Evolutionary conservation across 92 coral and sea anemone genomes (phyloP), one percentile per base, ranked within the genome.

Genomic region (Montipora capitata): DNA sequence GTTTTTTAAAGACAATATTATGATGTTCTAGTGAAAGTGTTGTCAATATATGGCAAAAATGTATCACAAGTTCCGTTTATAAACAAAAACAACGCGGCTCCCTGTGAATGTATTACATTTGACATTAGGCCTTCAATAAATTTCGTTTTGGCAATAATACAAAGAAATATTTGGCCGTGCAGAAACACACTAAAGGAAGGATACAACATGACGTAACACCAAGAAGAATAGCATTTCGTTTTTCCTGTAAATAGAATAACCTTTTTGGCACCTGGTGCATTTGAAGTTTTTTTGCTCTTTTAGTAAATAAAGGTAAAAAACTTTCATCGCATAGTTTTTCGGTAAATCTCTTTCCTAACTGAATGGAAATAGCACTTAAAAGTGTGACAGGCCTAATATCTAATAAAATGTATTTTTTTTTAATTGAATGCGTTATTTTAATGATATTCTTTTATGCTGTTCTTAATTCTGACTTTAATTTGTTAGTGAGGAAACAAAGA

Each of bases 1-100:
- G 87, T 83, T 72, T 83, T n/a, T 59, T 66, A 16, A 59, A 4
- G 79, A 20, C 71, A 41, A 59, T 54, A 72, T 72, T 83, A 42
- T 61, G 87, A 83, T n/a, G 61, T 45, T 2, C 45, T 57, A 59
- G 27, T 57, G 27, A 58, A 42, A 43, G 43, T 43, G 56, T 42
- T 83, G n/a, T 54, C 10, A 40, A 17, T 54, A 81, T 65, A 72
- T 56, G 78, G 27, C 45, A 12, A 83, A 27, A 40, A 57, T 27
- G 40, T 57, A 27, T 4, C 63, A 15, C 0, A 18, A 14, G 39
- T 7, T 57, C 72, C 44, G 70, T 58, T n/a, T 68, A 40, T 8
- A 40, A 62, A 40, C 54, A 15, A 48, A 69, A 41, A 7, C 18
- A 38, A 3, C 16, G 54, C 42, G 27, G 77, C 27, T 13, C 27